Conservation (phyloP, 2,113 vertebrate species). For the Caracal caracal region DNA sequence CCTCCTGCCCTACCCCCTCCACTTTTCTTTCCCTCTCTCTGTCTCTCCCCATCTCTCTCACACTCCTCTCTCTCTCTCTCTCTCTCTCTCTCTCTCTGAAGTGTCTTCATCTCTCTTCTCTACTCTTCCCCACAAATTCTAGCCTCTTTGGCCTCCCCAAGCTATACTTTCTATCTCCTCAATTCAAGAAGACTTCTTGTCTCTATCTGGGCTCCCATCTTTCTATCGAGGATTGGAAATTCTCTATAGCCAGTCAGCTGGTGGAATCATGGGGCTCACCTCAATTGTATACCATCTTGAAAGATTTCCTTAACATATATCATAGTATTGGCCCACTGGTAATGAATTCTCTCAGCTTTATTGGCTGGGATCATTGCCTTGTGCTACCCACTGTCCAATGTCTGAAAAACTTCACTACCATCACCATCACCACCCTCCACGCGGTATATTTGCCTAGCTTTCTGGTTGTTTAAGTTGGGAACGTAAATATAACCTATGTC, state of each 20-base stretch:
- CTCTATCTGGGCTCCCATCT: not conserved
- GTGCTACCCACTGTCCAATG: not conserved
- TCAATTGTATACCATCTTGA: not conserved
- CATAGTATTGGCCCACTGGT: not conserved
- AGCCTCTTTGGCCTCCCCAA: not conserved
- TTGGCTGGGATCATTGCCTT: not conserved
- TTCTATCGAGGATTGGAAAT: not conserved
- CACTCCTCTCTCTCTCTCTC: too few species aligned
- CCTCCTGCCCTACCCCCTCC: too few species aligned
- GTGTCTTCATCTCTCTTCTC: not conserved
- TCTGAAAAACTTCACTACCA: too few species aligned
- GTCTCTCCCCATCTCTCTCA: too few species aligned
- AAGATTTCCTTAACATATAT: not conserved
- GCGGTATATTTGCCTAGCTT: not conserved
- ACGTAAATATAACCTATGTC: not conserved
- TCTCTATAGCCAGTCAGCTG: not conserved
- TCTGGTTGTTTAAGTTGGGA: not conserved
- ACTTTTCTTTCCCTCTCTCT: not conserved
- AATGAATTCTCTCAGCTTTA: not conserved
- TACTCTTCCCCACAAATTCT: not conserved
- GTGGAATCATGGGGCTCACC: not conserved
- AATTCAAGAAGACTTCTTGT: not conserved
- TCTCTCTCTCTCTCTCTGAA: not conserved
- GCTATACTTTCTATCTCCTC: not conserved
- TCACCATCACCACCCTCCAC: not conserved